Base-by-base conservation (phyloP, 1,140 invertebrate genomes). In the Zaprionus ghesquierei region DNA sequence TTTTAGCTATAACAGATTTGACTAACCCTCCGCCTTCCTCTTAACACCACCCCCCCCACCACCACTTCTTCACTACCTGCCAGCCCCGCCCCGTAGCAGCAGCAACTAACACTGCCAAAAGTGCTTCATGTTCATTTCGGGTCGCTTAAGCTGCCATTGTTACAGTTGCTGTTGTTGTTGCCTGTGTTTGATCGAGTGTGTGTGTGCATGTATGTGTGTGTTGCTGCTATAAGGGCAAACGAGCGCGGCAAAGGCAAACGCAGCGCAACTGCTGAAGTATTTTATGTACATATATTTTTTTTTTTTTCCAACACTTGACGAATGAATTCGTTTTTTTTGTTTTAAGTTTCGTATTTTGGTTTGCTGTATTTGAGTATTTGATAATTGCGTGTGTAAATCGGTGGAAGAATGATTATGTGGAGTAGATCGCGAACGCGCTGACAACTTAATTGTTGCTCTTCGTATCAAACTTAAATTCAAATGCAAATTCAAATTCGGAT, bases 361-460 rank as follows among this genome's bases (percentile, higher is more conserved):
- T 9, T 33, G n/a, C n/a, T 25, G 12, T 49, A 38, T 20, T 44
- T 50, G 49, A 41, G 53, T 50, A 78, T 81, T 81, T 69, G 66
- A 77, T 86, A 87, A 87, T 86, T 87, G 79, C 68, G 68, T 69
- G 54, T 69, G 81, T 86, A 82, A 86, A 73, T 75, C 12, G 23
- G 29, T 66, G 71, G 78, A 75, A 73, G 59, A 25, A 69, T 63
- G 22, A 53, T 75, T 65, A 50, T 59, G 65, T 69, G 50, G 51
- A 64, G 60, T 53, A 58, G 38, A 31, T 38, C 38, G 44, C n/a
- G n/a, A n/a, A n/a, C n/a, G 49, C 35, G 8, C 50, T 81, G 81
- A 78, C 82, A 86, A 70, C 79, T 78, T 86, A 86, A 86, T 86
- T 87, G 69, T 73, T 68, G 70, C 64, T 71, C 61, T 81, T 73